phyloP scores from a whole-genome alignment of 2,797 vertebrate species.

The Ctenosaura bakeri region DNA sequence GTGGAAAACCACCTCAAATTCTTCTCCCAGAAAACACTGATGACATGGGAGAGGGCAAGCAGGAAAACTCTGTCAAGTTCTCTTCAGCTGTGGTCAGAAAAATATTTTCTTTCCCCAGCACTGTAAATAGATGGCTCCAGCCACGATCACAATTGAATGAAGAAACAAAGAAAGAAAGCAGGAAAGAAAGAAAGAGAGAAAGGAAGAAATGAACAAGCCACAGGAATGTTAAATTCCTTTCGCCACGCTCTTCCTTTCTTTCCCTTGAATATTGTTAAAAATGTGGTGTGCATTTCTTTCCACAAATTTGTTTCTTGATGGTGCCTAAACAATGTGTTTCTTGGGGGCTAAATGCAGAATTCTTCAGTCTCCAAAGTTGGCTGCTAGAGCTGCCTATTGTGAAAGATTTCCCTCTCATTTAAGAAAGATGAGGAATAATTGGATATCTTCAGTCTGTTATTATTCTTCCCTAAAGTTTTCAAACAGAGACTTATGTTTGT shows the following conservation, averaged over 20 bases:
- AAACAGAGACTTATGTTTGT: too few species aligned
- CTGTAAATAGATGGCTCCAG: slow-evolving; percentile 81
- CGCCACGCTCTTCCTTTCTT: slow-evolving; percentile 39
- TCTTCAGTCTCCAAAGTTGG: slow-evolving; percentile 47
- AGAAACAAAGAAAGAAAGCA: not conserved
- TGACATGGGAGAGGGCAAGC: slow-evolving; percentile 83
- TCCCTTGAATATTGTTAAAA: slow-evolving; percentile 33
- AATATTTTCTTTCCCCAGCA: slow-evolving; percentile 82
- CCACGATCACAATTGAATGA: slow-evolving; percentile 68
- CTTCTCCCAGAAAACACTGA: slow-evolving; percentile 86
- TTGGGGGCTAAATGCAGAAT: slow-evolving; percentile 33
- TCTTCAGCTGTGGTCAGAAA: slow-evolving; percentile 82
- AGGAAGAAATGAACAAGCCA: slow-evolving; percentile 58
- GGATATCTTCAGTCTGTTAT: slow-evolving; percentile 53
- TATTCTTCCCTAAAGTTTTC: not conserved
- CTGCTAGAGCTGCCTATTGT: slow-evolving; percentile 52
- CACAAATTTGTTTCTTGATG: slow-evolving; percentile 6
- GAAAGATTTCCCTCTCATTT: slow-evolving; percentile 52
- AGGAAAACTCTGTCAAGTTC: slow-evolving; percentile 80
- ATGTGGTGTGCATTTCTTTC: slow-evolving; percentile 17
- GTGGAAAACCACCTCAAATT: slow-evolving; percentile 87
- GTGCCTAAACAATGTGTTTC: slow-evolving; percentile 1
- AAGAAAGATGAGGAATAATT: slow-evolving; percentile 50
- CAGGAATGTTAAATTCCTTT: slow-evolving; percentile 56
- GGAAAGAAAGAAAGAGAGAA: not conserved